These are phyloP conservation scores for Oncopeltus fasciatus DNA, from an alignment of 1,140 invertebrate genomes.

Conservation along the genomic window DNA sequence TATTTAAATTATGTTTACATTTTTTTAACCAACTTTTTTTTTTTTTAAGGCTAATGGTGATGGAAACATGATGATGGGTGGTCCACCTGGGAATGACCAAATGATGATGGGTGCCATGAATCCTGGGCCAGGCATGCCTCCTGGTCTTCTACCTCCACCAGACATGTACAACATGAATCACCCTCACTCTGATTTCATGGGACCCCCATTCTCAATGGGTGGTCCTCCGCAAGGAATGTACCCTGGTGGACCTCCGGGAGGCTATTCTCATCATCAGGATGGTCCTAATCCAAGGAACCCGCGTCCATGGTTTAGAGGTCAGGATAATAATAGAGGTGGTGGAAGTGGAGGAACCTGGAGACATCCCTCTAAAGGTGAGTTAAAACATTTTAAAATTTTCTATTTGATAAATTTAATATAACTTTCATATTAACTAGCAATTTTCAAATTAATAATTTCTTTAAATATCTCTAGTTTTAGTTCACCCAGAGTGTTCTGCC, in stretches of 20 bases:
- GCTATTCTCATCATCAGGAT: background rate
- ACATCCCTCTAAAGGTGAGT: background rate
- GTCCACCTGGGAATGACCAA: background rate
- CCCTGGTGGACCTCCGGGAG: background rate
- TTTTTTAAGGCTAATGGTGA: background rate
- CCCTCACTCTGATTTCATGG: background rate
- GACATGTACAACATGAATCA: conserved; percentile 11
- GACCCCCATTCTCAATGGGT: background rate
- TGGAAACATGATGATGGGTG: background rate
- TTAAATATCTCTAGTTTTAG: background rate
- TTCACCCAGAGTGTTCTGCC: background rate
- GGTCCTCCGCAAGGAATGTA: background rate
- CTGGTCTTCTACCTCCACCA: conserved; percentile 17
- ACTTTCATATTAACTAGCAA: too few relatives aligned
- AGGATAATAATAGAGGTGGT: conserved; percentile 3
- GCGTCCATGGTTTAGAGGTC: conserved; percentile 11
- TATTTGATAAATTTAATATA: background rate
- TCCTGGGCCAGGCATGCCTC: conserved; percentile 13
- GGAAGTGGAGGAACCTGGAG: conserved; percentile 15
- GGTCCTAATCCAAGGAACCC: conserved; percentile 1
- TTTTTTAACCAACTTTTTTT: too few relatives aligned
- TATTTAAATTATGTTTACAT: too few relatives aligned
- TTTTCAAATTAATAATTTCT: background rate
- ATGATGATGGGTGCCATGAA: background rate
- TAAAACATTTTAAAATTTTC: background rate